Base-by-base conservation (phyloP, 2,888 invertebrate genomes). In the Eristalis intricaria region DNA sequence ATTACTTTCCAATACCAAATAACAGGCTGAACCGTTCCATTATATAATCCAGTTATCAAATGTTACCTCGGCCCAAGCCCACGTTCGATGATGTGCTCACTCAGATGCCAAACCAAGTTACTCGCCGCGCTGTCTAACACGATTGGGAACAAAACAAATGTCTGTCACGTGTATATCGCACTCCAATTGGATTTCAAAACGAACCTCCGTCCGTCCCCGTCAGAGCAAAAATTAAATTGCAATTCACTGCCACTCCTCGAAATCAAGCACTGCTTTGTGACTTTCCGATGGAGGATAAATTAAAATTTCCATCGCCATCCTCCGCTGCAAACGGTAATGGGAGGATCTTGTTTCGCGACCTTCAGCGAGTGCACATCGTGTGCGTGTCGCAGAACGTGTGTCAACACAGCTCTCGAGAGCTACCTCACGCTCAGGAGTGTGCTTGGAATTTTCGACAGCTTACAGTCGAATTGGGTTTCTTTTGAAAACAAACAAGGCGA, bases 331-430 rank as follows among this genome's bases (percentile, higher is more conserved):
- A 43, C 8, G 43, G 8, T 7, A 19, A 19, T 32, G 32, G 50
- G n/a, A 2, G 50, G 19, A 19, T n/a, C n/a, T 8, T 8, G n/a
- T 50, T 50, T n/a, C 50, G 19, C n/a, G n/a, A n/a, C 43, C 43
- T 7, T 43, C 43, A 61, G 23, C 50, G 73, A 66, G 65, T 79
- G 66, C 66, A 80, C 66, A 58, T 73, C 35, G 22, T 50, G n/a
- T 29, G 40, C 13, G 29, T 29, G 29, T 70, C 70, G 56, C 38
- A 63, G 64, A 64, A 70, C 78, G 70, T 70, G 70, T 56, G 38
- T 78, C 65, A 23, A 19, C 22, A n/a, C 68, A 26, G 4, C 8
- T 11, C 58, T 19, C 19, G 22, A 19, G 22, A 58, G 58, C 58
- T 11, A 23, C 15, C 13, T 23, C 58, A 4, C 71, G 22, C 32